Percentiles rank a stretch among this genome's conserved stretches.
These are phyloP conservation scores for Drosophila atripex DNA, from an alignment of 2,888 invertebrate species.

Conservation along the genomic window DNA sequence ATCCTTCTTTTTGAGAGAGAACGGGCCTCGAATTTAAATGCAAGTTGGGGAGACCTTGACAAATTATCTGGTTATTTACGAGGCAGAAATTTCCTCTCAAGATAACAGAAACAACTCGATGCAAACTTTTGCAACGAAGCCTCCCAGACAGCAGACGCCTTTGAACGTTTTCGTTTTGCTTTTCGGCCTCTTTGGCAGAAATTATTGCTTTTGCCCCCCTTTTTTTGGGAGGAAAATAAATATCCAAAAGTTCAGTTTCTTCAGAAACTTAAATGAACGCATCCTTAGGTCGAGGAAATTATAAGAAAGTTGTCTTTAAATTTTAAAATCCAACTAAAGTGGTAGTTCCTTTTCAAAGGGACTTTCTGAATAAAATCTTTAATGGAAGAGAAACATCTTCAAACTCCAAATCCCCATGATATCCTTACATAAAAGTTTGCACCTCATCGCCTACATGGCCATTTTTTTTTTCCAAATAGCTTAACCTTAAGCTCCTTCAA, in stretches of 20 bases:
- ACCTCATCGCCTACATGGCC: background rate
- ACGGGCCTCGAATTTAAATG: constrained; percentile 12
- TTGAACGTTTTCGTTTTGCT: constrained; percentile 23
- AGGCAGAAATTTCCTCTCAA: constrained; percentile 20
- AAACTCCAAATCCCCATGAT: background rate
- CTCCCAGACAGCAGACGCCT: constrained; percentile 19
- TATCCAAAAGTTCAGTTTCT: constrained; percentile 21
- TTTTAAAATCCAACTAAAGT: background rate
- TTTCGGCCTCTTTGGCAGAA: constrained; percentile 19
- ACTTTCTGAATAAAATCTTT: background rate
- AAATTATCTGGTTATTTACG: constrained; percentile 42
- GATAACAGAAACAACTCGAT: constrained; percentile 34
- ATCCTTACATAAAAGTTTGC: constrained; percentile 1
- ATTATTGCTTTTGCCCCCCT: constrained; percentile 21
- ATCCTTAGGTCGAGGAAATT: constrained; percentile 5
- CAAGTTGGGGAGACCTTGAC: constrained; percentile 33
- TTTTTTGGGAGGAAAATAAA: constrained; percentile 23
- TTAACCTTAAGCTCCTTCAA: background rate
- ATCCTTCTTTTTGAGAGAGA: background rate
- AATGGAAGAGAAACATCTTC: background rate
- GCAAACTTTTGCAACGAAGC: constrained; percentile 22
- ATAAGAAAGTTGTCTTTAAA: background rate
- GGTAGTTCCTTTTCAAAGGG: background rate
- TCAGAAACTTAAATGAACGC: background rate
- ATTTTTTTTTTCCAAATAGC: background rate